Evolutionary conservation across 2,888 invertebrate genomes (phyloP), one percentile per base, ranked within the genome.

Genomic region (Dorcus hopei): DNA sequence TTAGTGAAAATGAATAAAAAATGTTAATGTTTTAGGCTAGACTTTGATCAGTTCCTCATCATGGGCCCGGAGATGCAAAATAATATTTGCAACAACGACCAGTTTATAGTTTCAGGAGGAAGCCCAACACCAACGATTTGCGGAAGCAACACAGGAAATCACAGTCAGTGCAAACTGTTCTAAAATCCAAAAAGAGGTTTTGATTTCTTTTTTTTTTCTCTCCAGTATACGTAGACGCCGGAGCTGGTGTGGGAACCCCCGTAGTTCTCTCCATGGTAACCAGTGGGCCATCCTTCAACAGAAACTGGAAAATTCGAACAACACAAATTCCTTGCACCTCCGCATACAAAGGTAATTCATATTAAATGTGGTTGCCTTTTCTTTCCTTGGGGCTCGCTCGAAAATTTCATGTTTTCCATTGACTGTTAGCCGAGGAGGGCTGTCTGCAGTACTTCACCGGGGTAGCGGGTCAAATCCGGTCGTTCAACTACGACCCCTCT

Each of bases 201-300:
- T 52, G 19, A 61, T 58, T 23, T n/a, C 9, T 48, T 19, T n/a
- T 48, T 19, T 14, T 48, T 48, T 19, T 14, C 16, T 48, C 8
- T 61, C 39, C 75, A 93, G 93, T 94, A 88, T 93, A 93, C 74
- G 83, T 94, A 38, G 91, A 92, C 69, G 90, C 91, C 0, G 93
- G 93, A 0, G 76, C 86, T 0, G 89, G 89, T 0, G 81, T 82
- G 19, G 89, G 88, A 33, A 91, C 88, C 74, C 92, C 93, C 0
- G 86, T 93, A 40, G 90, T 90, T 8, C 74, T 94, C 52, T 92
- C 93, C 0, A 85, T 93, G 39, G 89, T 93, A 2, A 92, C 92
- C 1, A 91, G 90, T 66, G 91, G 91, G 1, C 83, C 81, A 8
- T 81, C 88, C 0, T 90, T 87, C 70, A 83, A 87, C 6, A 83